Base-by-base conservation (phyloP, 2,888 invertebrate species). In the Lasioglossum oenotherae region DNA sequence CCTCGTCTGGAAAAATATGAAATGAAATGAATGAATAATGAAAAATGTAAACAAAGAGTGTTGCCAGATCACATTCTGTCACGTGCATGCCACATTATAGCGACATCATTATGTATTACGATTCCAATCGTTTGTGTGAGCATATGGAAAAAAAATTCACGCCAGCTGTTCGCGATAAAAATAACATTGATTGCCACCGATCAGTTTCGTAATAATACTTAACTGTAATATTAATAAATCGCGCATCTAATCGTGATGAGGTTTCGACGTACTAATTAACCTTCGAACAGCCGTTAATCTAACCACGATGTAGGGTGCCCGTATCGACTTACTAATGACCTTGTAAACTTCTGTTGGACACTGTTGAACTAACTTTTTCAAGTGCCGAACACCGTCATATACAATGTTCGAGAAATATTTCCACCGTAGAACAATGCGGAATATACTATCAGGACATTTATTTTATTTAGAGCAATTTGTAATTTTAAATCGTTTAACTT, bases 221-320 rank as follows among this genome's bases (percentile, higher is more conserved):
- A 69, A 69, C 69, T 69, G 69, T 69, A 69, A 38, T 69, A 69
- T 69, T 69, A 69, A 69, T 69, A 69, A 69, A 69, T 64, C 69
- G 35, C 38, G 38, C 23, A 23, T 69, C 35, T 38, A 38, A 38
- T 38, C 35, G 69, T 69, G 69, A 38, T 38, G 38, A 38, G 69
- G 38, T 38, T 69, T 69, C 69, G 69, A 69, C 19, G 69, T 38
- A 27, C 35, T 23, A 69, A 69, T 69, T 38, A 38, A 69, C 38
- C 69, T 69, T 69, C 38, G 69, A 23, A 69, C 69, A 69, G 23
- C 23, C 38, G 69, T 23, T 69, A 69, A 38, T 69, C 69, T 69
- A 38, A 38, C 38, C 38, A 69, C 38, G 69, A 35, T 23, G 23
- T 10, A 69, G 4, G 38, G 38, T 19, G 4, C 67, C 38, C 19